These are phyloP conservation scores for Taenioides sp. DNA, from an alignment of 2,797 vertebrate species.

Conservation along the genomic window DNA sequence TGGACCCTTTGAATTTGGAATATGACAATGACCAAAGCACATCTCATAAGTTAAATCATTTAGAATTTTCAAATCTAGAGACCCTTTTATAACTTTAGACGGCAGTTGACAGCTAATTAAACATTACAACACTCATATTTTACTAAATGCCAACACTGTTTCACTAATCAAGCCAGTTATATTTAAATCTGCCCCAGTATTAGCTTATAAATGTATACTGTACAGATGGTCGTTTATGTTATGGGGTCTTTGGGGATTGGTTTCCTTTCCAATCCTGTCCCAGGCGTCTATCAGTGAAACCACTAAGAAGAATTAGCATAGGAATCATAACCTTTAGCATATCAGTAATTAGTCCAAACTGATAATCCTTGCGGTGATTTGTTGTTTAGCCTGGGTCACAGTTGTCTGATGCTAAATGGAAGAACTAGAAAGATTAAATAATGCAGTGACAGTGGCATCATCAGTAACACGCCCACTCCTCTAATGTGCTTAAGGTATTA, in stretches of 20 bases:
- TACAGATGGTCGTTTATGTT: slow-evolving; percentile 2
- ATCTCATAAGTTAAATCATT: neutral
- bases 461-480: slow-evolving; percentile 10
- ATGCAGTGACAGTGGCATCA: slow-evolving; percentile 10
- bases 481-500: slow-evolving; percentile 10
- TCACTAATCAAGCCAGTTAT: neutral
- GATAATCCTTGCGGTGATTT: slow-evolving; percentile 5
- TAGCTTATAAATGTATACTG: slow-evolving; percentile 1
- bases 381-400: slow-evolving; percentile 2
- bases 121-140: too few relatives aligned
- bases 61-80: too few relatives aligned
- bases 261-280: neutral
- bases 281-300: slow-evolving; percentile 1
- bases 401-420: neutral
- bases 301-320: slow-evolving; percentile 3
- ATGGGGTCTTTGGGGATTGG: slow-evolving; percentile 1
- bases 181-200: neutral
- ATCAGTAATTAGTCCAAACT: neutral
- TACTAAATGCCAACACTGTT: neutral
- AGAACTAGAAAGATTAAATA: slow-evolving; percentile 13
- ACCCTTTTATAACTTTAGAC: neutral
- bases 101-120: neutral
- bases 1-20: too few relatives aligned
- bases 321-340: slow-evolving; percentile 1
- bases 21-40: too few relatives aligned